Evolutionary conservation across 2,797 vertebrate genomes (phyloP).

Genomic region (Acipenser ruthenus): DNA sequence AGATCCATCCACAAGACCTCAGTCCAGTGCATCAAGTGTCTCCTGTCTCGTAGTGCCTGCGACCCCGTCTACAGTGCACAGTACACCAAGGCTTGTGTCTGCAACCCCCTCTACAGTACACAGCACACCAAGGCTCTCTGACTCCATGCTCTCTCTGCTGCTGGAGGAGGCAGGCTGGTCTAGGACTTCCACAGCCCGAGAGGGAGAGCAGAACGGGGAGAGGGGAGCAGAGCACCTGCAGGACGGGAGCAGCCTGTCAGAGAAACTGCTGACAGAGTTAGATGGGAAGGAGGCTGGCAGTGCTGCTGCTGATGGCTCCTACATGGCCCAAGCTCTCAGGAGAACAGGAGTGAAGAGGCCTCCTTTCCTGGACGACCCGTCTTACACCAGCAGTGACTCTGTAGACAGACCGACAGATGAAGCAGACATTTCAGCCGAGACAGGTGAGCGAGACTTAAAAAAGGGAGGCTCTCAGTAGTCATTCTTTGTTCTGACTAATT

Average conservation of each 20-base stretch:
- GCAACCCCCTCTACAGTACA: conserved; percentile 30
- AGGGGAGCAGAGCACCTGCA: conserved; percentile 21
- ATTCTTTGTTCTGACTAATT: conserved; percentile 8
- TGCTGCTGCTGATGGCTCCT: conserved; percentile 45
- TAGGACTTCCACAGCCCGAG: conserved; percentile 31
- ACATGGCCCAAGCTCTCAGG: conserved; percentile 46
- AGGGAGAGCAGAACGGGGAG: conserved; percentile 15
- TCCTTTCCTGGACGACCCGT: conserved; percentile 50
- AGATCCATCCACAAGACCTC: conserved; percentile 18
- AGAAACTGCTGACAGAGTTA: conserved; percentile 31
- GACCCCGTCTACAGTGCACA: conserved; percentile 30
- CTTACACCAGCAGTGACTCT: conserved; percentile 33
- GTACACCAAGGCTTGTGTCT: conserved; percentile 21
- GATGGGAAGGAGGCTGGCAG: conserved; percentile 19
- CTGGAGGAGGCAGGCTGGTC: conserved; percentile 43
- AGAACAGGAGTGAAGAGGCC: conserved; percentile 46
- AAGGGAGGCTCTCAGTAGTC: conserved; percentile 2
- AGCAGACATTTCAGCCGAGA: conserved; percentile 52
- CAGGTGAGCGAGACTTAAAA: conserved; percentile 46
- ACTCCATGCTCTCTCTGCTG: conserved; percentile 40
- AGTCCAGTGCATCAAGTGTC: conserved; percentile 4
- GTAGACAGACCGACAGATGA: conserved; percentile 42
- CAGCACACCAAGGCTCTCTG: conserved; percentile 33
- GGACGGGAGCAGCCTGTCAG: conserved; percentile 30
- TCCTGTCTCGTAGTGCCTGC: conserved; percentile 15